Base-by-base conservation (phyloP, 2,113 vertebrate genomes). In the Mustela lutreola region DNA sequence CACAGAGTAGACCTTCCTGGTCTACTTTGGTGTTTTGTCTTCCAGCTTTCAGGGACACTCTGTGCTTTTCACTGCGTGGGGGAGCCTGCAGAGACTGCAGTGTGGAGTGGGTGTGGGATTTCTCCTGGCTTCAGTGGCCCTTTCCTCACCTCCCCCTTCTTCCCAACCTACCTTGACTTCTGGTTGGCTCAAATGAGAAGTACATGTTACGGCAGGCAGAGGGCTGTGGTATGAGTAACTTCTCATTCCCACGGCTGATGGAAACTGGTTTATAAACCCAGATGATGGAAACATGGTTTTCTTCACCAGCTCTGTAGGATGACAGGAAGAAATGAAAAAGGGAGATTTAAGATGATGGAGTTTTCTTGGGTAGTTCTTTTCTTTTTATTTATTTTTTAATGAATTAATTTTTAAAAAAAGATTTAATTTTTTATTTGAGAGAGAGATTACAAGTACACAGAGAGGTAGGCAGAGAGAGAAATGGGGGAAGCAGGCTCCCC, bases 311-410 rank as follows among this genome's bases (percentile, higher is more conserved):
- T 95, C 56, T 75, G 56, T 87, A 33, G 36, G 79, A 95, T 39
- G 92, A 33, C 79, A 45, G 60, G 75, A 92, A 80, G 45, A 94
- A 93, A 86, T 78, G 42, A 15, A 95, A 82, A 82, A 82, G 28
- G 63, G 94, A 91, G 62, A 96, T 95, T 93, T 67, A 83, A n/a
- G 56, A 48, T 86, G 45, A 91, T 85, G 19, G n/a, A 21, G 56
- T 2, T 60, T 78, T 96, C 33, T 84, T 80, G 24, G 48, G n/a
- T 75, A 71, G 62, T 79, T 86, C 28, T 90, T 67, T 84, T n/a
- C 33, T 42, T 15, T 58, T 14, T 65, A 4, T 56, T 56, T 56
- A 18, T 18, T 18, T 18, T 56, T 56, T 16, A 53, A 5, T 16
- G 18, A 16, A 16, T 56, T 56, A 18, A 56, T 53, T 53, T 16